A percentile compares a stretch with the other conserved stretches of the same genome.
Evolutionary conservation across 2,113 vertebrate species (phyloP).

Genomic region (Lophius piscatorius): DNA sequence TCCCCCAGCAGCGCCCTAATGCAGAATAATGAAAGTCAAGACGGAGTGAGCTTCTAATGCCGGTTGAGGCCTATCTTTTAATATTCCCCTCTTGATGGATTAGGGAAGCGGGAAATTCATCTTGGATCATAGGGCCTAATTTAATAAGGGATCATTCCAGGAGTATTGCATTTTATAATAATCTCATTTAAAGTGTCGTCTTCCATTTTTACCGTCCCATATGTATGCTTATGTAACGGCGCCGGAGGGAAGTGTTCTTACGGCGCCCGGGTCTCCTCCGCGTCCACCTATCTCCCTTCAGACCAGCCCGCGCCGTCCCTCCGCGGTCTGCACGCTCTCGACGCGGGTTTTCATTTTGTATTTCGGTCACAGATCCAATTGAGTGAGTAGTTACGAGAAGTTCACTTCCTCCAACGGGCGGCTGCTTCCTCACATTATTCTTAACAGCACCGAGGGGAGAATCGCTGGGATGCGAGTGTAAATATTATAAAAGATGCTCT

Average conservation of each 20-base stretch:
- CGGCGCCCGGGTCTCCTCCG: slow-evolving; percentile 83
- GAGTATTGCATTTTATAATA: slow-evolving; percentile 99
- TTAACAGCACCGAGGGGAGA: slow-evolving; percentile 72
- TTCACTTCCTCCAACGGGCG: slow-evolving; percentile 59
- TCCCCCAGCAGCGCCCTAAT: slow-evolving; percentile 99
- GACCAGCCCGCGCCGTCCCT: slow-evolving; percentile 62
- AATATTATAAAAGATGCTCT: slow-evolving; percentile 66
- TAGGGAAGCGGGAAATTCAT: slow-evolving; percentile 99
- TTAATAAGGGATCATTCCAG: slow-evolving; percentile 99
- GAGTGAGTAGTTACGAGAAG: slow-evolving; percentile 71
- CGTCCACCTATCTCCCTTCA: slow-evolving; percentile 65
- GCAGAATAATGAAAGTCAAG: slow-evolving; percentile 99
- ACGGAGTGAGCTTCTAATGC: slow-evolving; percentile 99
- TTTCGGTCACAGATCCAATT: slow-evolving; percentile 74
- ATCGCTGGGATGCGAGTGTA: slow-evolving; percentile 72
- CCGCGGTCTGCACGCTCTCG: slow-evolving; percentile 60
- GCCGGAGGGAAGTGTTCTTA: slow-evolving; percentile 97
- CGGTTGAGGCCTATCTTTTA: slow-evolving; percentile 99
- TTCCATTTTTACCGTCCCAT: slow-evolving; percentile 99
- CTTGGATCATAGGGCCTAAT: slow-evolving; percentile 99
- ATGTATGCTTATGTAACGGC: slow-evolving; percentile 98
- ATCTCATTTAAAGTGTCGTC: slow-evolving; percentile 99
- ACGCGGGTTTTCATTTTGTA: slow-evolving; percentile 71
- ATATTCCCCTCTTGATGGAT: slow-evolving; percentile 99
- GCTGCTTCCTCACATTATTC: slow-evolving; percentile 74